phyloP scores from a whole-genome alignment of 1,140 invertebrate genomes.

The Hypsibius dujardini region DNA sequence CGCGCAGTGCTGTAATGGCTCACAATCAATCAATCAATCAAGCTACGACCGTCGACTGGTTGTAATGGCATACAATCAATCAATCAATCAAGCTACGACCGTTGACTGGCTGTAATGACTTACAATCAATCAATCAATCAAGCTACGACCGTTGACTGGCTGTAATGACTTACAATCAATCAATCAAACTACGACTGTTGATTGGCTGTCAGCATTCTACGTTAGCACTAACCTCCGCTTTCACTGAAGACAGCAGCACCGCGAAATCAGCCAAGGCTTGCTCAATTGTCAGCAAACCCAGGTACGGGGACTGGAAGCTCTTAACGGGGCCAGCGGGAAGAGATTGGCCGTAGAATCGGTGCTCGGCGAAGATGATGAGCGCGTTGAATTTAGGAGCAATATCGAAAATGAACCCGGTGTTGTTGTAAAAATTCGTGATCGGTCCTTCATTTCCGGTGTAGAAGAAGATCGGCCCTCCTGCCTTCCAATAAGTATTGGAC shows the following conservation, averaged over 20 bases:
- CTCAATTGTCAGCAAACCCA: slow-evolving; percentile 34
- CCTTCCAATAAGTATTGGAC: slow-evolving; percentile 30
- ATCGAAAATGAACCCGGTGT: slow-evolving; percentile 33
- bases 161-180: too few relatives aligned
- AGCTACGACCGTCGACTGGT: too few relatives aligned
- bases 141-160: too few relatives aligned
- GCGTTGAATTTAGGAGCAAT: slow-evolving; percentile 32
- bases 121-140: too few relatives aligned
- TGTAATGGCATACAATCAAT: too few relatives aligned
- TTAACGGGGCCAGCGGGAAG: slow-evolving; percentile 33
- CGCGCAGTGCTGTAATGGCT: too few relatives aligned
- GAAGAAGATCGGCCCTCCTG: slow-evolving; percentile 38
- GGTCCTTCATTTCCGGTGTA: slow-evolving; percentile 36
- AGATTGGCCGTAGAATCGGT: slow-evolving; percentile 35
- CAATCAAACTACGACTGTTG: too few relatives aligned
- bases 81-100: too few relatives aligned
- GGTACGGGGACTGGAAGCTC: slow-evolving; percentile 28
- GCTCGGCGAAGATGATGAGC: slow-evolving; percentile 33
- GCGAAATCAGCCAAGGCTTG: slow-evolving; percentile 37
- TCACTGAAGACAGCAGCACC: slow-evolving; percentile 30
- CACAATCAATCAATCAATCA: too few relatives aligned
- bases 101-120: too few relatives aligned
- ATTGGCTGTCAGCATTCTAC: too few relatives aligned
- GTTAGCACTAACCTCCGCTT: too few relatives aligned
- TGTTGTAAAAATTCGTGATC: slow-evolving; percentile 32